Base-by-base conservation (phyloP, 2,888 invertebrate species). In the Apantesis nais region DNA sequence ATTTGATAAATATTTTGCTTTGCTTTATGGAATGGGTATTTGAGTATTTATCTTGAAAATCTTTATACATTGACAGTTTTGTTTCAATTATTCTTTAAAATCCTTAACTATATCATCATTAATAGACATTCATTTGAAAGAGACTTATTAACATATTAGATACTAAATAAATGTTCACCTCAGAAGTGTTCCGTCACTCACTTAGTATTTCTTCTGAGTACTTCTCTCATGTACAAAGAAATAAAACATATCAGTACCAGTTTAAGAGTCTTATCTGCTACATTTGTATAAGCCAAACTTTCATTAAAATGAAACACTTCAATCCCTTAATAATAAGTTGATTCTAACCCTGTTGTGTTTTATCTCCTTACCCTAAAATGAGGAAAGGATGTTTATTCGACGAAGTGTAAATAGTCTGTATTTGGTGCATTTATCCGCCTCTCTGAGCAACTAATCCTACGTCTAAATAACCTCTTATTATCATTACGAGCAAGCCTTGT, bases 391-490 rank as follows among this genome's bases (percentile, higher is more conserved):
- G 48, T 68, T 65, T 67, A 63, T 66, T 31, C 29, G 31, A 52
- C 64, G 62, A 11, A 62, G 58, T 66, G 72, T 74, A 70, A 74
- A 75, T 62, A 70, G 66, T 66, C 61, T 74, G 52, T 70, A 66
- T 71, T 78, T 71, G 64, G 61, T 64, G 19, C 55, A 69, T 29
- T 72, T 64, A 71, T 37, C 61, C 66, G 62, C 62, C 44, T 69
- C 68, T 70, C 74, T 71, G 66, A 66, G 58, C 60, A 60, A 62
- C 73, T 78, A 78, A 80, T 81, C 72, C 72, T 39, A 65, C 67
- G 67, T 72, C 62, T 79, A 74, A 81, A 80, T 67, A 76, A 68
- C 69, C 41, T 72, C 63, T 67, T 79, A 76, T 79, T 81, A 79
- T 74, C 69, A 78, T 78, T 81, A 74, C 66, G 52, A 68, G 72